Evolutionary conservation across 1,140 invertebrate genomes (phyloP).

Genomic region (Drosophila mojavensis): DNA sequence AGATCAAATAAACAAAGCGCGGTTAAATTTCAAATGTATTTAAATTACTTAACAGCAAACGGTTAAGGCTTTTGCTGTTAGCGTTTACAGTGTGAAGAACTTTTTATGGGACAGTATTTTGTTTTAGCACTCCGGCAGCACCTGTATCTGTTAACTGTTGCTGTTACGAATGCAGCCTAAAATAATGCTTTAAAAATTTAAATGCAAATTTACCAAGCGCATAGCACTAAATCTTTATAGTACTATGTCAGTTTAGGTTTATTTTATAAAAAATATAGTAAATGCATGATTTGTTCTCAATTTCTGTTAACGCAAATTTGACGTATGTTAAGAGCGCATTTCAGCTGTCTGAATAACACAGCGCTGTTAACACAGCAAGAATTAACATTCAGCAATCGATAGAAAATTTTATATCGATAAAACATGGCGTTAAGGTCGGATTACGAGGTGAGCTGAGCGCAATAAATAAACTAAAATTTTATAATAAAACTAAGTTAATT

Average conservation of each 20-base stretch:
- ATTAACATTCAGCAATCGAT: slow-evolving; percentile 30
- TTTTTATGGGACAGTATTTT: too few relatives aligned
- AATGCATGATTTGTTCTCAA: neutral
- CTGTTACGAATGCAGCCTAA: neutral
- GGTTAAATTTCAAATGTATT: slow-evolving; percentile 15
- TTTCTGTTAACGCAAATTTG: slow-evolving; percentile 26
- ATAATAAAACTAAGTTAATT: slow-evolving; percentile 67
- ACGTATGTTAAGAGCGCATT: neutral
- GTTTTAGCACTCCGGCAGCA: neutral
- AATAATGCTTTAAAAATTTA: neutral
- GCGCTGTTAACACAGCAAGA: neutral
- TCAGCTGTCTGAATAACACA: slow-evolving; percentile 19
- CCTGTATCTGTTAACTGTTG: neutral
- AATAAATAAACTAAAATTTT: slow-evolving; percentile 53
- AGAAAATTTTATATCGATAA: slow-evolving; percentile 42
- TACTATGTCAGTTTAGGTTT: neutral
- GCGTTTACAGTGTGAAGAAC: neutral
- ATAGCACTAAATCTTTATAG: too few relatives aligned
- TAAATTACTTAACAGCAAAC: neutral
- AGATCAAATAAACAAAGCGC: slow-evolving; percentile 12
- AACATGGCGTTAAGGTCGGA: slow-evolving; percentile 84
- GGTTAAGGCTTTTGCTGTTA: neutral
- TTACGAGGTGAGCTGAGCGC: slow-evolving; percentile 79
- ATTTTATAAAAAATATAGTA: neutral
- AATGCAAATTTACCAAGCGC: too few relatives aligned